A percentile compares a stretch with the other conserved stretches of the same genome.
Evolutionary conservation across 2,797 vertebrate species (phyloP).

Genomic region (Anabas testudineus): DNA sequence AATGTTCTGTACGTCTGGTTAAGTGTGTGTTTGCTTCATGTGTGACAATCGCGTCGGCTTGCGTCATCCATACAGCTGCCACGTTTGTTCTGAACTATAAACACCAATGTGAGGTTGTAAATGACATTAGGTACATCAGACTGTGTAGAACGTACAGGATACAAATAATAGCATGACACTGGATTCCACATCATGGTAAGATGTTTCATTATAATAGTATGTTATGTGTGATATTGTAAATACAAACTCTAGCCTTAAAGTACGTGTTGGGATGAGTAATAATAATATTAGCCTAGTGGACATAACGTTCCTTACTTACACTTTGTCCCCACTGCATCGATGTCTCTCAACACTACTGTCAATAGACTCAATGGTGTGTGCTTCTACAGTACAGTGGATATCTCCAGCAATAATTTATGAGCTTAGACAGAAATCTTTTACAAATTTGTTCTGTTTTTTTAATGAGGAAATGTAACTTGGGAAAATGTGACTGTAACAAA

Average conservation of each 20-base stretch:
- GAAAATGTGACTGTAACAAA: background rate
- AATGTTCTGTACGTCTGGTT: conserved; percentile 13
- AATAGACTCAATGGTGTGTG: background rate
- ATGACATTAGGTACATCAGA: conserved; percentile 24
- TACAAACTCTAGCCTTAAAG: background rate
- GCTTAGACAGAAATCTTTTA: background rate
- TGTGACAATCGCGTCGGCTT: conserved; percentile 16
- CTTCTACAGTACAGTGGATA: background rate
- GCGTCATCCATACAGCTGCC: conserved; percentile 17
- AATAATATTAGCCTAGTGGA: too few species aligned
- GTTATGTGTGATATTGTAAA: background rate
- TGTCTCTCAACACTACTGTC: background rate
- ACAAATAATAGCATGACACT: background rate
- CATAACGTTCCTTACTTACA: background rate
- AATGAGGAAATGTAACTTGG: background rate
- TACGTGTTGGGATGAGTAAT: background rate
- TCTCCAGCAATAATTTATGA: background rate
- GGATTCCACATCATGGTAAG: background rate
- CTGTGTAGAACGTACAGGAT: too few species aligned
- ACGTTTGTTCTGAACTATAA: conserved; percentile 49
- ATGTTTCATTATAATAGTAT: background rate
- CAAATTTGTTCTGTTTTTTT: too few species aligned
- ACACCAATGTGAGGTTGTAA: conserved; percentile 27
- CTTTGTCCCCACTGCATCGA: conserved; percentile 1
- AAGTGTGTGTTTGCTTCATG: conserved; percentile 16